These are phyloP conservation scores for Phycodurus eques DNA, from an alignment of 2,113 vertebrate genomes.

Conservation along the genomic window DNA sequence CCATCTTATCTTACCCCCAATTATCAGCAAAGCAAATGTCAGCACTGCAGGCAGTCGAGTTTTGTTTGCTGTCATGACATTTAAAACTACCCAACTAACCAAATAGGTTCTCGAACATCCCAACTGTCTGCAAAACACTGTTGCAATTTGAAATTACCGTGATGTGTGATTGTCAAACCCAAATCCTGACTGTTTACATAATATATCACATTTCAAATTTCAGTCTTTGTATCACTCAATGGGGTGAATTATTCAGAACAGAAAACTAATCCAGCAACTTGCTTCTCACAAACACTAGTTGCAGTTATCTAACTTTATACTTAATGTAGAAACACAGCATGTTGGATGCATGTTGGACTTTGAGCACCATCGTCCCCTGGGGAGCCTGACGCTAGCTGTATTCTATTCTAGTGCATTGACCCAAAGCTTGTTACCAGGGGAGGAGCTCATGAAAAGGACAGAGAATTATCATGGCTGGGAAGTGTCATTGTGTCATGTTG, in stretches of 20 bases:
- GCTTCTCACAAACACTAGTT: slow-evolving; percentile 2
- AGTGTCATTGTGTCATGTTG: slow-evolving; percentile 22
- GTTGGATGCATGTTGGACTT: slow-evolving; percentile 32
- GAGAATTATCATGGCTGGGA: slow-evolving; percentile 41
- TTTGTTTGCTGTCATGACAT: slow-evolving; percentile 59
- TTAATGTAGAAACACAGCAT: slow-evolving; percentile 9
- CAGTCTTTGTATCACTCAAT: not conserved
- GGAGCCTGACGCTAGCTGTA: slow-evolving; percentile 29
- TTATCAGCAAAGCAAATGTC: slow-evolving; percentile 57
- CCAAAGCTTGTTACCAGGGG: slow-evolving; percentile 29
- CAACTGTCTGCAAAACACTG: slow-evolving; percentile 14
- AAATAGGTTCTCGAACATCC: slow-evolving; percentile 44
- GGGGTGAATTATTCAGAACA: not conserved
- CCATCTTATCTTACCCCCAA: slow-evolving; percentile 28
- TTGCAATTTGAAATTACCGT: not conserved
- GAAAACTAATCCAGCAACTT: not conserved
- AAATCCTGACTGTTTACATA: not conserved
- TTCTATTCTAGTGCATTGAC: slow-evolving; percentile 43
- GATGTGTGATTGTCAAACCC: not conserved
- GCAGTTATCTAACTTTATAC: slow-evolving; percentile 16
- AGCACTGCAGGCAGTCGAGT: slow-evolving; percentile 26
- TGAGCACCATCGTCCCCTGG: slow-evolving; percentile 19
- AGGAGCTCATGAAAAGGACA: slow-evolving; percentile 45
- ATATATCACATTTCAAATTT: not conserved
- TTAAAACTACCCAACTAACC: slow-evolving; percentile 40